A percentile compares a stretch with the other conserved stretches of the same genome.
Conservation (phyloP, 2,113 vertebrate genomes). For the Takifugu flavidus region DNA sequence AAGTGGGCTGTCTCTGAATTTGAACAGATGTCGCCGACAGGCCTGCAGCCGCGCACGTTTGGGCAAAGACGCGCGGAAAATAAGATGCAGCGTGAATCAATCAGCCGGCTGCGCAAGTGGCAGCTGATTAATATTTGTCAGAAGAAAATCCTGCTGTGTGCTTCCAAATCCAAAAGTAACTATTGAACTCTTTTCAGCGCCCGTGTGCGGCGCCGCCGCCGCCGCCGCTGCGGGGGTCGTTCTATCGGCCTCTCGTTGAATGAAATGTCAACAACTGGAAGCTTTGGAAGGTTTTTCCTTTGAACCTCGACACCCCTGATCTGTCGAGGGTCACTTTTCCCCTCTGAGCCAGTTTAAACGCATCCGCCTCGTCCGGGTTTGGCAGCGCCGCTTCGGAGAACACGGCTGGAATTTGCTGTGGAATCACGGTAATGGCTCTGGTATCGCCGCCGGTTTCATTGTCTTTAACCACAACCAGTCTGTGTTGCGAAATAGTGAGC, state of each 20-base stretch:
- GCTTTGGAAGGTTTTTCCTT: conserved; percentile 27
- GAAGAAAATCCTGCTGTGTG: conserved; percentile 9
- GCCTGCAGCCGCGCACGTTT: background rate
- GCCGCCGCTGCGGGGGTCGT: background rate
- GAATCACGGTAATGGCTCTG: too few relatives aligned
- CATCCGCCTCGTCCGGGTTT: too few relatives aligned
- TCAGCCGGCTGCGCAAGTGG: conserved; percentile 21
- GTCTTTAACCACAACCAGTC: too few relatives aligned
- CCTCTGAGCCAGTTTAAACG: too few relatives aligned
- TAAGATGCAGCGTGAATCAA: conserved; percentile 26
- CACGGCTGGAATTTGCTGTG: too few relatives aligned
- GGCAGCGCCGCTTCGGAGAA: too few relatives aligned
- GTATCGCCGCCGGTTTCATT: too few relatives aligned
- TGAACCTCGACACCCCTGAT: background rate
- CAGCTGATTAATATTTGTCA: conserved; percentile 43
- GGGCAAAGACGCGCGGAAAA: conserved; percentile 14
- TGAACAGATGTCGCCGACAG: background rate
- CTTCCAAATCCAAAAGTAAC: conserved; percentile 15
- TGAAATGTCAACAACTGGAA: conserved; percentile 26
- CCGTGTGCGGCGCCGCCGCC: background rate
- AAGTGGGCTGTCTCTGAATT: background rate
- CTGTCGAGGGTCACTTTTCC: background rate
- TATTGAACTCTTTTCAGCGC: conserved; percentile 1
- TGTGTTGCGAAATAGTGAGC: conserved; percentile 5
- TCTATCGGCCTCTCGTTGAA: conserved; percentile 38